phyloP scores from a whole-genome alignment of 2,113 vertebrate species.

The Hydropotes inermis region DNA sequence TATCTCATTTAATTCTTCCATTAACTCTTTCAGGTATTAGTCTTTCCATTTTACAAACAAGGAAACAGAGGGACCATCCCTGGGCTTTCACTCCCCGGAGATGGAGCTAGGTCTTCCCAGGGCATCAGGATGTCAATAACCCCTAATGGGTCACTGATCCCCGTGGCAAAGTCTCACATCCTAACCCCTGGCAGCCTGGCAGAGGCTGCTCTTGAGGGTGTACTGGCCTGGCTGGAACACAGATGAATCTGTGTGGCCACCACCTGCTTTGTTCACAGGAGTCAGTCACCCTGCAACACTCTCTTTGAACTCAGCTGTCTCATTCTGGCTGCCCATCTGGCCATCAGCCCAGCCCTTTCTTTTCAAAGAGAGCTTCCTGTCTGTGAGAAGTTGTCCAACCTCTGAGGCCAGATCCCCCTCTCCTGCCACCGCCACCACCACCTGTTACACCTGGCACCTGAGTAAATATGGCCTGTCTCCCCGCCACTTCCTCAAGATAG shows the following conservation, averaged over 20 bases:
- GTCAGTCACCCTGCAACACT: not conserved
- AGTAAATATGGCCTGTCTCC: constrained; percentile 21
- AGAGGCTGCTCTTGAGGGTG: not conserved
- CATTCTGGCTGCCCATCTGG: not conserved
- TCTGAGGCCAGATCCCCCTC: not conserved
- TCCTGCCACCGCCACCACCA: not conserved
- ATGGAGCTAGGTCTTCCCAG: not conserved
- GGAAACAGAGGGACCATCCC: not conserved
- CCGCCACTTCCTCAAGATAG: not conserved
- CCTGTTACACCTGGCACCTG: constrained; percentile 39
- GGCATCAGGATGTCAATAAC: not conserved
- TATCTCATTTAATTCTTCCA: not conserved
- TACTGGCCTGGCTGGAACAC: not conserved
- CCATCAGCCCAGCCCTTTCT: not conserved
- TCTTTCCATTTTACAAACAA: not conserved
- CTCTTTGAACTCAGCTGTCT: constrained; percentile 40
- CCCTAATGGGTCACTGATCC: not conserved
- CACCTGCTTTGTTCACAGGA: not conserved
- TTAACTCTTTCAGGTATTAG: not conserved
- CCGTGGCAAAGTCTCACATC: not conserved
- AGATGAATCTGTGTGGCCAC: not conserved
- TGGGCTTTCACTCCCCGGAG: not conserved
- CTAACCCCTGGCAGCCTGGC: no score
- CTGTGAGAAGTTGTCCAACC: not conserved
- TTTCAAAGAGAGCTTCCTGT: not conserved